phyloP scores from a whole-genome alignment of 2,797 vertebrate species.

The Carduelis carduelis region DNA sequence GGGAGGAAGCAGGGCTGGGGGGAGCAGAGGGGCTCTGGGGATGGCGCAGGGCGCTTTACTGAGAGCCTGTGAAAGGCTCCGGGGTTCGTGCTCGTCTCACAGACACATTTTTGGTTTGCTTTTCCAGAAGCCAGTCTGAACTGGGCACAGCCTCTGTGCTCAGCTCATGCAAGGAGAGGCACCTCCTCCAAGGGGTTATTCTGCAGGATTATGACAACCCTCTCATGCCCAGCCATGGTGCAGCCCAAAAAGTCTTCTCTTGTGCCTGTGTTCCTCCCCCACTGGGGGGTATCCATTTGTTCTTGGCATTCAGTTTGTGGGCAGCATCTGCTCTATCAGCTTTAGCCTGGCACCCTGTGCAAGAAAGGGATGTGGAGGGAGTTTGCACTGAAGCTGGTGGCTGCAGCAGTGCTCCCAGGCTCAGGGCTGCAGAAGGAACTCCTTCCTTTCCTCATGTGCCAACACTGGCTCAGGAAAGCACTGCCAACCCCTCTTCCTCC shows the following conservation, averaged over 20 bases:
- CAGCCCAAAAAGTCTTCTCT: not conserved
- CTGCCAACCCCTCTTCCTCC: not conserved
- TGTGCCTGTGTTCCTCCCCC: not conserved
- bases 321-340: not conserved
- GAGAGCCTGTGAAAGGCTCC: slow-evolving; percentile 42
- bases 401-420: not conserved
- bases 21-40: not conserved
- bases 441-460: not conserved
- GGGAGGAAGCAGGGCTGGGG: not conserved
- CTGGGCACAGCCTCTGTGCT: not conserved
- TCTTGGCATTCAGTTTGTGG: not conserved
- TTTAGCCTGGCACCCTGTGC: fast-evolving
- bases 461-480: not conserved
- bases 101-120: not conserved
- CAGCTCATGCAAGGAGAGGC: not conserved
- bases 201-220: not conserved
- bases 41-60: slow-evolving; percentile 34
- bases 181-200: not conserved
- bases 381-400: not conserved
- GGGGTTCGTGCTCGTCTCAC: not conserved
- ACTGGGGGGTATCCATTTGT: fast-evolving
- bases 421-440: fast-evolving
- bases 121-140: not conserved
- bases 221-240: fast-evolving
- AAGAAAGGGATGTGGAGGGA: not conserved